Conservation (phyloP, 2,888 invertebrate species). For the Cryptus armator region DNA sequence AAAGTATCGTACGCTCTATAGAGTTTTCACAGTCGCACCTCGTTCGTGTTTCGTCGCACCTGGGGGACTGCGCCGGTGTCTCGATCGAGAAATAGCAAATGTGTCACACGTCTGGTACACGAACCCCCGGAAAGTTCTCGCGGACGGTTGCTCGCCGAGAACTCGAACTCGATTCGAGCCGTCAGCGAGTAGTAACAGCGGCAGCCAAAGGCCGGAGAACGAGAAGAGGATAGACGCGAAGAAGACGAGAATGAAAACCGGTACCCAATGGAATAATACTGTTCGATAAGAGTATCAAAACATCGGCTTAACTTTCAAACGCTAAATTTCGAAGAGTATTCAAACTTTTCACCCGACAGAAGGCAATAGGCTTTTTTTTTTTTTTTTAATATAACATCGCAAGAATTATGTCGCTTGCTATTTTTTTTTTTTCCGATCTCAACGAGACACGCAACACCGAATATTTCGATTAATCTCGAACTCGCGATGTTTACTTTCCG, state of each 20-base stretch:
- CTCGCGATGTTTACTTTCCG: background rate
- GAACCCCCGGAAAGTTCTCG: conserved; percentile 42
- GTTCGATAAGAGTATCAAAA: background rate
- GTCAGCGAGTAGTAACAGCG: background rate
- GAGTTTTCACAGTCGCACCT: conserved; percentile 10
- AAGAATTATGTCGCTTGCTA: no score
- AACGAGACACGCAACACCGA: background rate
- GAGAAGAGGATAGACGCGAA: background rate
- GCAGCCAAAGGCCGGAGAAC: background rate
- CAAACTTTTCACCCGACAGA: background rate
- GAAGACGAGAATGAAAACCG: conserved; percentile 25
- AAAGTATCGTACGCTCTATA: conserved; percentile 2
- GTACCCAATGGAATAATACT: conserved; percentile 33
- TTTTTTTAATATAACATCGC: background rate
- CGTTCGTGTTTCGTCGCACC: conserved; percentile 25
- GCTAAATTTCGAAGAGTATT: background rate
- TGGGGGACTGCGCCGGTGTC: conserved; percentile 36
- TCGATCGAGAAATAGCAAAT: conserved; percentile 67
- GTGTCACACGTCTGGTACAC: conserved; percentile 54
- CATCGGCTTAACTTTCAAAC: background rate
- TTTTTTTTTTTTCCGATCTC: background rate
- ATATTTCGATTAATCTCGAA: background rate
- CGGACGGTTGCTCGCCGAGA: background rate
- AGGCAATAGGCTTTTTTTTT: background rate
- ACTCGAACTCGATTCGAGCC: conserved; percentile 44